Evolutionary conservation across 2,888 invertebrate genomes (phyloP).

Genomic region (Drosophila hamatofila): DNA sequence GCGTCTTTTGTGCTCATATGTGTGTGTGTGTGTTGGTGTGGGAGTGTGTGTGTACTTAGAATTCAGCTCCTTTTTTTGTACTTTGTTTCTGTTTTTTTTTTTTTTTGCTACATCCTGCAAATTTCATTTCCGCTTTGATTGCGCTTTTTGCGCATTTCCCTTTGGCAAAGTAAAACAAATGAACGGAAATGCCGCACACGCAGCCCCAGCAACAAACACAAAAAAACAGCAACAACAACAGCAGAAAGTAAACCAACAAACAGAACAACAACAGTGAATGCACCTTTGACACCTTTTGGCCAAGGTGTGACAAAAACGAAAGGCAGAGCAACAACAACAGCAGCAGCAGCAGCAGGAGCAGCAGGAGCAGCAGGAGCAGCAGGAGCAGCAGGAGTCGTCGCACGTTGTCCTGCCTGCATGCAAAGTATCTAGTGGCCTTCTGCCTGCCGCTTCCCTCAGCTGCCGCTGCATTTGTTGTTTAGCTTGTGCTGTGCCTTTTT

Average conservation of each 20-base stretch:
- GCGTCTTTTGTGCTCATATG: constrained; percentile 34
- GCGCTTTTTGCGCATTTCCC: constrained; percentile 78
- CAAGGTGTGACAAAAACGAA: constrained; percentile 71
- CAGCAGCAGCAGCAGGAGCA: constrained; percentile 14
- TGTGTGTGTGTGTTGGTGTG: constrained; percentile 4
- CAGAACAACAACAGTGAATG: constrained; percentile 45
- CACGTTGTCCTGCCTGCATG: constrained; percentile 62
- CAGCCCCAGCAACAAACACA: constrained; percentile 47
- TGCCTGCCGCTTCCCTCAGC: background rate
- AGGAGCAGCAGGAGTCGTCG: background rate
- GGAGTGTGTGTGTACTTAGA: constrained; percentile 49
- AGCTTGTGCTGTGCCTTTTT: constrained; percentile 69
- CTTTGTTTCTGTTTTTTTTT: constrained; percentile 44
- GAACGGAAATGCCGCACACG: constrained; percentile 81
- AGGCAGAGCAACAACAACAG: constrained; percentile 27
- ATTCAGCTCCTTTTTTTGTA: constrained; percentile 49
- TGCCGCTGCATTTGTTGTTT: constrained; percentile 50
- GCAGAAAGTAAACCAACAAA: constrained; percentile 42
- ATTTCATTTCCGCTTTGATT: constrained; percentile 82
- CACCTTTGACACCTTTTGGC: constrained; percentile 79
- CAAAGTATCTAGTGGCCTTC: constrained; percentile 67
- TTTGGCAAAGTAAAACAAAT: constrained; percentile 76
- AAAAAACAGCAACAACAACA: constrained; percentile 31
- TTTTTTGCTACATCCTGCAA: constrained; percentile 74
- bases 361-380: constrained; percentile 9